Percentiles rank a stretch among this genome's conserved stretches.
phyloP scores from a whole-genome alignment of 2,113 vertebrate species.

The Ailuropoda melanoleuca region DNA sequence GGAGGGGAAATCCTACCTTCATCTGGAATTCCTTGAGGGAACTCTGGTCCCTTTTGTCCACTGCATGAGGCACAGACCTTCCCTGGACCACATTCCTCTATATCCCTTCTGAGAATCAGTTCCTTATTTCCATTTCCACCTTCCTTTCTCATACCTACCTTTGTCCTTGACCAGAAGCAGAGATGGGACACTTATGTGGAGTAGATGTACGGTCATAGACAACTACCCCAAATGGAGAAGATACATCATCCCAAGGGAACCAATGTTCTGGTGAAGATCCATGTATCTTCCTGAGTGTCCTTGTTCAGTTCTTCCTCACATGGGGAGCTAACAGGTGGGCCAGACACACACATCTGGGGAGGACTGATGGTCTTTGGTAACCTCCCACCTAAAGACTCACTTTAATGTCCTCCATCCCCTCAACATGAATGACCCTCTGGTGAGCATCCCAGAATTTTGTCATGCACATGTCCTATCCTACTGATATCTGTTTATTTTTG shows the following conservation, averaged over 20 bases:
- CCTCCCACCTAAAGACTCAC: no score
- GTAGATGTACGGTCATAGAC: not conserved
- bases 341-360: not conserved
- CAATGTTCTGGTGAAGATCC: not conserved
- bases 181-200: not conserved
- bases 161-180: not conserved
- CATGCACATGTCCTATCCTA: not conserved
- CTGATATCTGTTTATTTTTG: not conserved
- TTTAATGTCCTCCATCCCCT: no score
- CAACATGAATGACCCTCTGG: not conserved
- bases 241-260: not conserved
- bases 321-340: not conserved
- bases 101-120: no score
- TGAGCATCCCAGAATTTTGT: not conserved
- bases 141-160: not conserved
- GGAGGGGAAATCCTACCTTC: no score
- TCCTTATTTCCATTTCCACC: no score
- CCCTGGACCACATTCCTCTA: no score
- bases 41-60: accelerated
- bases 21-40: not conserved
- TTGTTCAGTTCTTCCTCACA: not conserved
- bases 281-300: not conserved
- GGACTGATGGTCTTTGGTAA: no score
- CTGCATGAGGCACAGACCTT: no score
- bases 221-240: not conserved